Percentiles rank a stretch among this genome's conserved stretches.
These are phyloP conservation scores for Dufourea novaeangliae DNA, from an alignment of 1,140 invertebrate species.

Conservation along the genomic window DNA sequence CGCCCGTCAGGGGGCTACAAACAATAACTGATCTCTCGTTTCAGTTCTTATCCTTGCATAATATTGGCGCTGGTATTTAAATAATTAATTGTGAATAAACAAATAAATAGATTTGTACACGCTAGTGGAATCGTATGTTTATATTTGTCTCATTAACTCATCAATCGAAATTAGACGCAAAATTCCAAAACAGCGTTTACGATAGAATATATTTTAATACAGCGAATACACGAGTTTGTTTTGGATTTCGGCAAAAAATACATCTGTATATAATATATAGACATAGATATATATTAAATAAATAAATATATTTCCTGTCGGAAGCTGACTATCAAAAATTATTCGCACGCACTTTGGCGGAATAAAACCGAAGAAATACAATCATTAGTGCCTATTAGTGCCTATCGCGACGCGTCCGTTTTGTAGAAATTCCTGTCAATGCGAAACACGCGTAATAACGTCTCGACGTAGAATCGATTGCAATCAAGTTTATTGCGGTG, in stretches of 20 bases:
- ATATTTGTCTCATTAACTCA: not conserved
- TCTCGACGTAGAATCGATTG: not conserved
- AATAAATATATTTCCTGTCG: slow-evolving; percentile 37
- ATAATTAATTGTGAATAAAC: too few relatives aligned
- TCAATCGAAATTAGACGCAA: not conserved
- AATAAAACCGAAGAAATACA: slow-evolving; percentile 33
- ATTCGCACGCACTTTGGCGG: slow-evolving; percentile 36
- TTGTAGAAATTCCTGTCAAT: not conserved
- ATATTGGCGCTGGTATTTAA: too few relatives aligned
- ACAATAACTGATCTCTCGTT: too few relatives aligned
- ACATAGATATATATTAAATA: slow-evolving; percentile 47
- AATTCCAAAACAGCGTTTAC: slow-evolving; percentile 22
- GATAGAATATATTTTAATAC: slow-evolving; percentile 40
- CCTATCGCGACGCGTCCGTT: not conserved
- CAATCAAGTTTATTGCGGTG: slow-evolving; percentile 28
- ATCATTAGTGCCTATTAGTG: slow-evolving; percentile 13
- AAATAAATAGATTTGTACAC: too few relatives aligned
- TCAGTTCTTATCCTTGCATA: too few relatives aligned
- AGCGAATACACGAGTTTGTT: slow-evolving; percentile 36
- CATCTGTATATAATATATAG: slow-evolving; percentile 36
- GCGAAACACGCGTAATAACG: not conserved
- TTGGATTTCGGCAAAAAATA: slow-evolving; percentile 31
- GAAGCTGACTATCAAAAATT: slow-evolving; percentile 39
- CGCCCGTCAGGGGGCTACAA: too few relatives aligned
- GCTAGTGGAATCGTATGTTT: not conserved